Evolutionary conservation across 92 coral and sea anemone genomes (phyloP), one percentile per base, ranked within the genome.

Genomic region (Epizoanthus ramosus): DNA sequence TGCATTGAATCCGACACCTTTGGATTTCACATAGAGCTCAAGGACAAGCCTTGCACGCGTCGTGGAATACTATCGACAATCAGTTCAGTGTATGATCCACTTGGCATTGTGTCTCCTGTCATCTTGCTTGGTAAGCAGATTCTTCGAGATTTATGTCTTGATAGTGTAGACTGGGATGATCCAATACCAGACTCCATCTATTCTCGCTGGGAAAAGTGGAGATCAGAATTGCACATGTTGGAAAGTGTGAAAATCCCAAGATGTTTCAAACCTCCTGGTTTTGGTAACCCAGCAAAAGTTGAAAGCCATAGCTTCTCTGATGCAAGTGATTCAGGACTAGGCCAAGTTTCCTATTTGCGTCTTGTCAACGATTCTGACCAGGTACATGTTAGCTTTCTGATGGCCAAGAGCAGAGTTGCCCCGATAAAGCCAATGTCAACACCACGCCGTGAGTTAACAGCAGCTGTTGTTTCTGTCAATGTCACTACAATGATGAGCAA

Each of bases 201-300:
- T 47, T 65, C 65, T 19, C 82, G 83, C 10, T 45, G 53, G 43
- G 89, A 80, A 41, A 71, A 70, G 66, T 89, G 91, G 95, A 87
- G 95, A 12, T 74, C 89, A n/a, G 89, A 87, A 41, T 70, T 89
- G 31, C 84, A 63, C 1, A 85, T 84, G 45, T 33, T 92, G 53
- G 92, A 82, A 76, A 76, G 68, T 6, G 73, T 85, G 31, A 75
- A 76, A 83, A 79, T 86, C 53, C 43, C 68, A 15, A 86, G 89
- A 41, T 92, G 92, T 50, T 59, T 92, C 39, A 85, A 90, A 53
- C 93, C 93, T n/a, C 88, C 90, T n/a, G 87, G 83, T 23, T 90
- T 93, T 39, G 91, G 91, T 19, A 67, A 72, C 47, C 89, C 87
- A 15, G 84, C 53, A 18, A 64, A 50, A 43, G 80, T 65, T 1